Percentiles rank a stretch among this genome's conserved stretches.
Conservation (phyloP, 2,113 vertebrate genomes). For the Platichthys flesus region DNA sequence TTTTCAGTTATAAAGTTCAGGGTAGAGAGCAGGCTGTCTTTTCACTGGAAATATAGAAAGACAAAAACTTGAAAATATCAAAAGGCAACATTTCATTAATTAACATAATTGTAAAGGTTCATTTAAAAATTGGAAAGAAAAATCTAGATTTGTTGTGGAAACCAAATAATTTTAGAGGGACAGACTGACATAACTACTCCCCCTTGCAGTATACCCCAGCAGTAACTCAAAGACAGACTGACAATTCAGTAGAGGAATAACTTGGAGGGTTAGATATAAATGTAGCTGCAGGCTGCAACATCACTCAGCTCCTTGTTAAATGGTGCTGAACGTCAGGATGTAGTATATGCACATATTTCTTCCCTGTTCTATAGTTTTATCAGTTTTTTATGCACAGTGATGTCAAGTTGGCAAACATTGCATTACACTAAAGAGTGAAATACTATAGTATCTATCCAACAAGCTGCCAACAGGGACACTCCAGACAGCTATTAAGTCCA, state of each 20-base stretch:
- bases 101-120: no score
- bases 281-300: not conserved
- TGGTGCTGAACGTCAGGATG: not conserved
- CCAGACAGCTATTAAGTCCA: not conserved
- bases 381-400: not conserved
- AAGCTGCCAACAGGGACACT: constrained; percentile 7
- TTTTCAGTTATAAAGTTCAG: no score
- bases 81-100: no score
- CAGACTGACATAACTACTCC: no score
- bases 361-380: not conserved
- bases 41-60: no score
- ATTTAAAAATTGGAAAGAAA: not conserved
- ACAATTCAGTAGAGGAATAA: not conserved
- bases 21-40: no score
- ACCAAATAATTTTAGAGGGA: not conserved
- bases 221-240: not conserved
- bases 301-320: not conserved
- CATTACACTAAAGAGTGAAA: not conserved
- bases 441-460: not conserved
- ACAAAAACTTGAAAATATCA: no score
- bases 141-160: not conserved
- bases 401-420: not conserved
- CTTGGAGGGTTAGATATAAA: not conserved
- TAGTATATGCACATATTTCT: not conserved
- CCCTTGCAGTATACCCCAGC: no score